A percentile compares a stretch with the other conserved stretches of the same genome.
These are phyloP conservation scores for Asteroscopus sphinx DNA, from an alignment of 2,888 invertebrate species.

Conservation along the genomic window DNA sequence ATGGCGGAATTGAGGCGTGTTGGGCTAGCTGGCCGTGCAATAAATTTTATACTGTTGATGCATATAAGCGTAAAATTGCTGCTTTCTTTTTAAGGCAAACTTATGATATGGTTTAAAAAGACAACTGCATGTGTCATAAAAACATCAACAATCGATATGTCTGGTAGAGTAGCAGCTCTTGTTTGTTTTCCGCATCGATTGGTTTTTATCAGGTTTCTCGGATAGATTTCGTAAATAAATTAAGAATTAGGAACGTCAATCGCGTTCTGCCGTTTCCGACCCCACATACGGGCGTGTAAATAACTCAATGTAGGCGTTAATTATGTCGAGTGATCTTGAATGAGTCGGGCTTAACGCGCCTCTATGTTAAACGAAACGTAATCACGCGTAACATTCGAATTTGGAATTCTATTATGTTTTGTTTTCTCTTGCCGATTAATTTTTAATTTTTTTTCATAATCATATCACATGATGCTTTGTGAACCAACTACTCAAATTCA, in stretches of 20 bases:
- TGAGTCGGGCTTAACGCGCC: conserved; percentile 63
- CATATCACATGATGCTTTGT: not conserved
- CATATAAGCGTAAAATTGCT: conserved; percentile 10
- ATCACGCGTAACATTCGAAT: conserved; percentile 74
- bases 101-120: conserved; percentile 11
- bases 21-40: conserved; percentile 33
- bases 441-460: conserved; percentile 2
- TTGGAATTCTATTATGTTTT: conserved; percentile 59
- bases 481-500: too few relatives aligned
- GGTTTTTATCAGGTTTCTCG: conserved; percentile 43
- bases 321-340: conserved; percentile 85
- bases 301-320: conserved; percentile 85
- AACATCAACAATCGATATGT: not conserved
- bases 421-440: conserved; percentile 45
- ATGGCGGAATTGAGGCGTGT: conserved; percentile 53
- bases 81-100: conserved; percentile 10
- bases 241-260: conserved; percentile 73
- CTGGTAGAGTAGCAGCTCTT: conserved; percentile 2
- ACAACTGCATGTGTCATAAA: not conserved
- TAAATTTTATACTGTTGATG: conserved; percentile 49
- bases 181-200: conserved; percentile 24
- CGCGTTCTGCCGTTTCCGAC: conserved; percentile 72
- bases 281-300: conserved; percentile 87
- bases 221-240: conserved; percentile 65
- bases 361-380: conserved; percentile 73